Conservation (phyloP, 2,113 vertebrate species). For the Mionectes macconnelli region DNA sequence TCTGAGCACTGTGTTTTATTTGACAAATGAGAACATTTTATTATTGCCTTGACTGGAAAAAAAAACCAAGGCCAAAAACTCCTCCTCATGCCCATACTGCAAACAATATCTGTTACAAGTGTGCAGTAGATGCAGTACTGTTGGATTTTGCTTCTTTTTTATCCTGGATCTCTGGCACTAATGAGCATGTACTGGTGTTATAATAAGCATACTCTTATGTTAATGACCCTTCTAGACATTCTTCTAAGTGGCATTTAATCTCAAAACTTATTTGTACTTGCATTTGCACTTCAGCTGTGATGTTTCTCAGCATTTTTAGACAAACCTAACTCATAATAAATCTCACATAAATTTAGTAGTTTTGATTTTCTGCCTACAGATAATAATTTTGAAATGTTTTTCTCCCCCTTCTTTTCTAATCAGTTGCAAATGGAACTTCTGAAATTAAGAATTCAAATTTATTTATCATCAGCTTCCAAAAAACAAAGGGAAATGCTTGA, state of each 20-base stretch:
- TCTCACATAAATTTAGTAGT: not conserved
- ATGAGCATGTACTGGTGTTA: not conserved
- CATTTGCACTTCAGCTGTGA: not conserved
- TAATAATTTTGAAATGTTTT: not conserved
- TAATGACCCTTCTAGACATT: not conserved
- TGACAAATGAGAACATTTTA: not conserved
- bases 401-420: not conserved
- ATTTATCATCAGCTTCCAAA: slow-evolving; percentile 31
- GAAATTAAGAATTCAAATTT: slow-evolving; percentile 7
- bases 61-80: not conserved
- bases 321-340: not conserved
- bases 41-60: not conserved
- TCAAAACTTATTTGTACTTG: not conserved
- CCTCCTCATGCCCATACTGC: not conserved
- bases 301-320: not conserved
- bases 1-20: not conserved
- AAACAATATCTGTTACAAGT: fast-evolving
- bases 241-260: not conserved
- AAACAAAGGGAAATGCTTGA: not conserved
- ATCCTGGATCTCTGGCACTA: not conserved
- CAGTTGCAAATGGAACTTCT: not conserved
- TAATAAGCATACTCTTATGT: not conserved
- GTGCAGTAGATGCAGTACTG: not conserved
- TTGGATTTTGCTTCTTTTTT: not conserved
- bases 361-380: not conserved